Evolutionary conservation across 2,888 invertebrate species (phyloP).

Genomic region (Drosophila quinaria): DNA sequence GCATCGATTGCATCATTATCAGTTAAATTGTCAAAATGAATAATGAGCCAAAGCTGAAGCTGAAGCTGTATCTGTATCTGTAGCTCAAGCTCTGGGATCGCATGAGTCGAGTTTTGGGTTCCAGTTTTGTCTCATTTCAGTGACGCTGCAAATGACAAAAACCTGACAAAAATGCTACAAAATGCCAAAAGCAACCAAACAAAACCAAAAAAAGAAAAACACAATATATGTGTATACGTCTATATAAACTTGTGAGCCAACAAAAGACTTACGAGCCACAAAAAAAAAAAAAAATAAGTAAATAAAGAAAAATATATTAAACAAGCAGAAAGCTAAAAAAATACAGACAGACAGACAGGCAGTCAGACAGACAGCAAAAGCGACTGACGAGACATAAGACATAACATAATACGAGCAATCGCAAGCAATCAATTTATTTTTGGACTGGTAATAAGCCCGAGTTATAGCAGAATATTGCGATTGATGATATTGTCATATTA

Average conservation of each 20-base stretch:
- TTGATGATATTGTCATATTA: constrained; percentile 26
- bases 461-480: constrained; percentile 45
- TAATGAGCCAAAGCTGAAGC: constrained; percentile 75
- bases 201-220: neutral
- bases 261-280: constrained; percentile 49
- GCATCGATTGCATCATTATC: constrained; percentile 85
- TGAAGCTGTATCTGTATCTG: constrained; percentile 5
- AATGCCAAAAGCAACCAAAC: constrained; percentile 45
- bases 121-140: constrained; percentile 52
- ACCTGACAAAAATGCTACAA: constrained; percentile 71
- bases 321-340: constrained; percentile 12
- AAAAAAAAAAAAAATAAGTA: neutral
- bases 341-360: constrained; percentile 13
- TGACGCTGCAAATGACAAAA: constrained; percentile 75
- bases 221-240: neutral
- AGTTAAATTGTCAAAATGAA: constrained; percentile 86
- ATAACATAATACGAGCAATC: constrained; percentile 34
- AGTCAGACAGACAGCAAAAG: constrained; percentile 3
- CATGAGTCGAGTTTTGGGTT: constrained; percentile 56
- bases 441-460: constrained; percentile 37
- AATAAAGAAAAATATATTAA: constrained; percentile 11
- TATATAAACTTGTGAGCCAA: constrained; percentile 37
- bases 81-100: constrained; percentile 15
- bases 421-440: constrained; percentile 50
- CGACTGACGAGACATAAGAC: constrained; percentile 17